These are phyloP conservation scores for Alexandromys fortis DNA, from an alignment of 2,113 vertebrate species.

Conservation along the genomic window DNA sequence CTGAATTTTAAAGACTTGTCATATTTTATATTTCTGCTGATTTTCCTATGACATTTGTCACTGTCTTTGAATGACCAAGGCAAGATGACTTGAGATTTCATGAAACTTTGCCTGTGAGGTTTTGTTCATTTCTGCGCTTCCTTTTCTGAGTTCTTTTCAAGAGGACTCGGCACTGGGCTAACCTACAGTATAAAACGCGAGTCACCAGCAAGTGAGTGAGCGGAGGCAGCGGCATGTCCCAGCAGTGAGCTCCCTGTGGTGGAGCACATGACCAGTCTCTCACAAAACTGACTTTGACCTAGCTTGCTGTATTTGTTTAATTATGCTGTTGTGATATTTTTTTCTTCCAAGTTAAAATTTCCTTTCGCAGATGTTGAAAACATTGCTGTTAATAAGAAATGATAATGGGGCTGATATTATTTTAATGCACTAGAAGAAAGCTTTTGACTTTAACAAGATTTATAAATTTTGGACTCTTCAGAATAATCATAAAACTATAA, in stretches of 20 bases:
- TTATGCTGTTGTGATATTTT: slow-evolving; percentile 77
- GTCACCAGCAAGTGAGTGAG: slow-evolving; percentile 64
- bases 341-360: slow-evolving; percentile 76
- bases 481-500: slow-evolving; percentile 56
- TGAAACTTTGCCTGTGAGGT: slow-evolving; percentile 82
- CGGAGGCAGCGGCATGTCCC: slow-evolving; percentile 67
- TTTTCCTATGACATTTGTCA: slow-evolving; percentile 69
- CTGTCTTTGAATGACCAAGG: slow-evolving; percentile 79
- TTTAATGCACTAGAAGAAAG: slow-evolving; percentile 62
- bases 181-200: slow-evolving; percentile 74
- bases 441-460: slow-evolving; percentile 67
- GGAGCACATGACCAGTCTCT: slow-evolving; percentile 71
- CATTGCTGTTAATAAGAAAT: slow-evolving; percentile 72
- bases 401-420: slow-evolving; percentile 54
- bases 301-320: slow-evolving; percentile 74
- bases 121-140: slow-evolving; percentile 79
- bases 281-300: slow-evolving; percentile 64
- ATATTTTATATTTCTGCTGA: slow-evolving; percentile 78
- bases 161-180: slow-evolving; percentile 70
- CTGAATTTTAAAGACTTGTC: slow-evolving; percentile 77
- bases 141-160: slow-evolving; percentile 84
- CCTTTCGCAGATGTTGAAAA: slow-evolving; percentile 80
- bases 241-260: slow-evolving; percentile 79
- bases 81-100: slow-evolving; percentile 81
- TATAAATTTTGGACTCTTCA: slow-evolving; percentile 56